Evolutionary conservation across 2,797 vertebrate species (phyloP).

Genomic region (Sebastes reedi): DNA sequence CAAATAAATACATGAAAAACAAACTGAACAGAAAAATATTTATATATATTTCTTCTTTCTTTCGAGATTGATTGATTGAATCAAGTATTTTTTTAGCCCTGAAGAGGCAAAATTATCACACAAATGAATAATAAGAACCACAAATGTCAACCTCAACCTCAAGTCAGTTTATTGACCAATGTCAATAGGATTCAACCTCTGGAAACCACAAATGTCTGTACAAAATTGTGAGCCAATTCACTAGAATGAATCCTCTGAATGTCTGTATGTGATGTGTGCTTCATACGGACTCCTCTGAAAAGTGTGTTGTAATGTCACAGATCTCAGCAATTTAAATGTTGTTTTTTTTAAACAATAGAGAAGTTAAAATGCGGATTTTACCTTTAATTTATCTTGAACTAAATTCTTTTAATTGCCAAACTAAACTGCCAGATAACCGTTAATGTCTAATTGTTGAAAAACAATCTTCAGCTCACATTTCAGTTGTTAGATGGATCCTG

Average conservation of each 20-base stretch:
- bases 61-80: no score
- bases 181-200: background rate
- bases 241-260: background rate
- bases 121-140: background rate
- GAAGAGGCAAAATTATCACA: no score
- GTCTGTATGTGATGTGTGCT: no score
- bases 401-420: background rate
- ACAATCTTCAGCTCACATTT: background rate
- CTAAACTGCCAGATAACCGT: no score
- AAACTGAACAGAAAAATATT: no score
- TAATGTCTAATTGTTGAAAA: background rate
- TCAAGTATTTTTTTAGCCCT: no score
- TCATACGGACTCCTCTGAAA: background rate
- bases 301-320: background rate
- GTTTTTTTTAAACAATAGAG: background rate
- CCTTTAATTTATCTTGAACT: background rate
- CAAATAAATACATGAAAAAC: no score
- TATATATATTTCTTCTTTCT: no score
- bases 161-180: background rate
- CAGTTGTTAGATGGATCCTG: background rate
- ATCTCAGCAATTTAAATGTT: background rate
- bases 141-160: background rate
- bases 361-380: background rate
- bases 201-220: background rate
- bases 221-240: background rate